Percentiles rank a stretch among this genome's conserved stretches.
Conservation (phyloP, 2,797 vertebrate species). For the Sebastiscus tertius region DNA sequence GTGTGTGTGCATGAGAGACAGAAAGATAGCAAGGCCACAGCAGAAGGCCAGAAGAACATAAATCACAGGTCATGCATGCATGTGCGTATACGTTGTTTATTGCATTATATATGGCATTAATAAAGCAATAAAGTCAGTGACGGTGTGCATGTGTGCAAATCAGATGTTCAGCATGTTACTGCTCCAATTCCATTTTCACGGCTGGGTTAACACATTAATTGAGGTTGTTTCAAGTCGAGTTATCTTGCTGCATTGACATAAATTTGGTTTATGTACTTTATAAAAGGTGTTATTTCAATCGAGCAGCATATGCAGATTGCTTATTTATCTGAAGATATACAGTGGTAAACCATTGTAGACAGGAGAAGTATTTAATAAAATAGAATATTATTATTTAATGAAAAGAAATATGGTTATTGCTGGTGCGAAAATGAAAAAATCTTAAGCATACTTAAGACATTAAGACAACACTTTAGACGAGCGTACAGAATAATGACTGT, state of each 20-base stretch:
- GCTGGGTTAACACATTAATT: slow-evolving; percentile 31
- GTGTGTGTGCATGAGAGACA: neutral
- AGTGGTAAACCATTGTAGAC: neutral
- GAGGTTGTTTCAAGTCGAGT: slow-evolving; percentile 24
- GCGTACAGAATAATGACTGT: neutral
- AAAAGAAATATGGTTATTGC: neutral
- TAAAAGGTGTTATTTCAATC: neutral
- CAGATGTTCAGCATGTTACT: slow-evolving; percentile 43
- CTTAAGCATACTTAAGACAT: neutral
- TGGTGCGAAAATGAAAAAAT: rapidly evolving
- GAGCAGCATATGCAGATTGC: neutral
- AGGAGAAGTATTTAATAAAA: neutral
- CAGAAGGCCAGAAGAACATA: neutral
- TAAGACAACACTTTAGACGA: neutral
- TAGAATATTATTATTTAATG: too few species aligned
- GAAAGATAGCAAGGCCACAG: neutral
- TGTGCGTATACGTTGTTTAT: slow-evolving; percentile 23
- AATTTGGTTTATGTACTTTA: slow-evolving; percentile 10
- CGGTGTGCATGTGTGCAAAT: slow-evolving; percentile 52
- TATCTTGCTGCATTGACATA: slow-evolving; percentile 15
- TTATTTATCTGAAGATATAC: neutral
- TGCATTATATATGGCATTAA: slow-evolving; percentile 39
- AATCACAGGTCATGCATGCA: slow-evolving; percentile 12
- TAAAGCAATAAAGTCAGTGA: slow-evolving; percentile 47
- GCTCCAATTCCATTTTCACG: slow-evolving; percentile 33